Percentiles rank a stretch among this genome's conserved stretches.
phyloP scores from a whole-genome alignment of 92 coral and sea anemone species.

The Galaxea fascicularis region DNA sequence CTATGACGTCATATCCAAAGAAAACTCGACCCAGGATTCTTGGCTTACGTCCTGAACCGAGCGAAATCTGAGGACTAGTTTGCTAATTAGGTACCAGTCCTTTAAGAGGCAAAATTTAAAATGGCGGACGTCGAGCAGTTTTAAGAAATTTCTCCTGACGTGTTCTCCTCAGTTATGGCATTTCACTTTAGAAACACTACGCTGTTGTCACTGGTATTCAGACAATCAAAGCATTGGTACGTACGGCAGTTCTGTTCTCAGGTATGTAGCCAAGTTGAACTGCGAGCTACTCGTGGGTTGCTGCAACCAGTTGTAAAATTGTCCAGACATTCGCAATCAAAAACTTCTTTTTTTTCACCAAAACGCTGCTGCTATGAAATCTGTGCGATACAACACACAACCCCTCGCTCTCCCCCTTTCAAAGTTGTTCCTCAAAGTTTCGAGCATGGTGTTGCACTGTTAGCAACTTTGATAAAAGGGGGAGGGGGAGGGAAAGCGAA shows the following conservation, averaged over 20 bases:
- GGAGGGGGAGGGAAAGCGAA: no score
- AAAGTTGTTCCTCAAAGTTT: no score
- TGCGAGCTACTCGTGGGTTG: no score
- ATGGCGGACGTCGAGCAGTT: conserved; percentile 17
- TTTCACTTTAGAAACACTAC: background rate
- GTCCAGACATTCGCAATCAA: no score
- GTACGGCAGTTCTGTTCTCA: conserved; percentile 17
- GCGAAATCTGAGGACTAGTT: background rate
- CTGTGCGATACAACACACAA: no score
- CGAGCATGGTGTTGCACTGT: no score
- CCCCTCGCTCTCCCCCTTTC: no score
- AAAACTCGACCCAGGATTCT: background rate
- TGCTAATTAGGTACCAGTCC: conserved; percentile 11
- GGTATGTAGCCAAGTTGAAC: conserved; percentile 13
- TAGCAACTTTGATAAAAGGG: no score
- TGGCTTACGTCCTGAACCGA: background rate
- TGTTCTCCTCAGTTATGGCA: conserved; percentile 1
- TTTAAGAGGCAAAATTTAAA: background rate
- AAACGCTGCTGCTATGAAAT: no score
- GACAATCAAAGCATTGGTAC: background rate
- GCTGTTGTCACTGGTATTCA: background rate
- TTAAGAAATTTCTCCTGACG: no score
- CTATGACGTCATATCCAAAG: conserved; percentile 14
- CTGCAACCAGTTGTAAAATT: no score
- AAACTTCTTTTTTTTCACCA: no score